These are phyloP conservation scores for Drosophila varians DNA, from an alignment of 1,140 invertebrate species.

Conservation along the genomic window DNA sequence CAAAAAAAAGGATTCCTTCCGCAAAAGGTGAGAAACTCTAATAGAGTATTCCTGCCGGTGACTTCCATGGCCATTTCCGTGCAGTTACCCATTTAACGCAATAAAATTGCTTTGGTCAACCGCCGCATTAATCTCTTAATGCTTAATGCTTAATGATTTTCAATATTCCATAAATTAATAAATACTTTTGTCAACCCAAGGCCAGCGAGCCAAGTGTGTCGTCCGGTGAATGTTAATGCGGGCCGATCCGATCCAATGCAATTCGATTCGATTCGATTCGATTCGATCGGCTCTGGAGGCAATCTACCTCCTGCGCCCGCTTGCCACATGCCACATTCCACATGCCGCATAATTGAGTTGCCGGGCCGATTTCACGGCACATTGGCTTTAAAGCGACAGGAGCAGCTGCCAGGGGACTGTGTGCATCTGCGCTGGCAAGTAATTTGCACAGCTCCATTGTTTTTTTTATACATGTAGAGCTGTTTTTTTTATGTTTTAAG, in stretches of 20 bases:
- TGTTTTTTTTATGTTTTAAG: constrained; percentile 6
- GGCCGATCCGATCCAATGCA: constrained; percentile 4
- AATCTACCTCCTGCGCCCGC: constrained; percentile 3
- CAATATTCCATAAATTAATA: constrained; percentile 28
- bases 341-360: constrained; percentile 27
- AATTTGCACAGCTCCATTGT: constrained; percentile 61
- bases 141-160: constrained; percentile 39
- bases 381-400: constrained; percentile 47
- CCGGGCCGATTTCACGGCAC: constrained; percentile 50
- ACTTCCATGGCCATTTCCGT: not conserved
- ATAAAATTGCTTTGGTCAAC: constrained; percentile 24
- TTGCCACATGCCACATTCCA: not conserved
- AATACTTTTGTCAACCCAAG: constrained; percentile 1
- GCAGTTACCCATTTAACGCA: constrained; percentile 3
- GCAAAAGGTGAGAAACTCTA: too few relatives aligned
- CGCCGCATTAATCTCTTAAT: constrained; percentile 38
- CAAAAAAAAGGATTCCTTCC: not conserved
- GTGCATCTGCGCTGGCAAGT: constrained; percentile 45
- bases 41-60: constrained; percentile 5
- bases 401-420: constrained; percentile 30
- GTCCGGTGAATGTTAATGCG: constrained; percentile 25
- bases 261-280: not conserved
- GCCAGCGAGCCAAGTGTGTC: constrained; percentile 32
- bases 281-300: not conserved
- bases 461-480: constrained; percentile 13